A percentile compares a stretch with the other conserved stretches of the same genome.
Evolutionary conservation across 1,140 invertebrate genomes (phyloP).

Genomic region (Drosophila chauvacae): DNA sequence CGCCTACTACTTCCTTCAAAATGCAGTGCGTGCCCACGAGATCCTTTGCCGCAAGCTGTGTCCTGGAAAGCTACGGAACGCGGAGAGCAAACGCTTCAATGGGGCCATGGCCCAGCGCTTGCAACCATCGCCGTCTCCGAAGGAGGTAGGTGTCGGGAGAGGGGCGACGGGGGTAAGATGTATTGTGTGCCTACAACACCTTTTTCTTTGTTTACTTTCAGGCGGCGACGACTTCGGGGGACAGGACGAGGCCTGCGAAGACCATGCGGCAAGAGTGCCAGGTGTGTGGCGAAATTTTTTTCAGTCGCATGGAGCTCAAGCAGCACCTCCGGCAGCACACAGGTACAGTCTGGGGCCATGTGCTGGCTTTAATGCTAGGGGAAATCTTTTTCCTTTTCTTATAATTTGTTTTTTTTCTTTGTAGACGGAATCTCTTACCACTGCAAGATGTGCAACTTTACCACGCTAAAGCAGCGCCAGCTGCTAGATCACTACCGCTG

Average conservation of each 20-base stretch:
- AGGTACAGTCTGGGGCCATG: slow-evolving; percentile 40
- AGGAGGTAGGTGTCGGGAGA: slow-evolving; percentile 30
- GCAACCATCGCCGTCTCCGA: background rate
- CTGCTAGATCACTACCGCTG: slow-evolving; percentile 63
- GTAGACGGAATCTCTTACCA: slow-evolving; percentile 55
- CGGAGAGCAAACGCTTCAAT: slow-evolving; percentile 28
- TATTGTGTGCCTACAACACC: slow-evolving; percentile 6
- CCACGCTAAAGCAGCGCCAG: slow-evolving; percentile 52
- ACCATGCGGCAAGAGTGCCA: slow-evolving; percentile 60
- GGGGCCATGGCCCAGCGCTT: slow-evolving; percentile 31
- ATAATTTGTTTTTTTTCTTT: background rate
- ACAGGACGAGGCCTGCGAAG: slow-evolving; percentile 11
- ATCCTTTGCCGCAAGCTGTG: slow-evolving; percentile 66
- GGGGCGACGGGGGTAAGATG: background rate
- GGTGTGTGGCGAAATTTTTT: slow-evolving; percentile 54
- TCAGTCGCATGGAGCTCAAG: slow-evolving; percentile 68
- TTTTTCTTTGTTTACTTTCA: slow-evolving; percentile 9
- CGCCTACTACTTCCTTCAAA: slow-evolving; percentile 71
- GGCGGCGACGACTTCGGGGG: background rate
- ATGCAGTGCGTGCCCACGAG: slow-evolving; percentile 69
- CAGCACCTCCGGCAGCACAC: slow-evolving; percentile 71
- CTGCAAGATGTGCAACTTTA: slow-evolving; percentile 68
- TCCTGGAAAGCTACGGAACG: slow-evolving; percentile 16
- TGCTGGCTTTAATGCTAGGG: background rate
- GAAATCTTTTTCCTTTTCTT: background rate